phyloP scores from a whole-genome alignment of 2,888 invertebrate genomes.

The Tinea trinotella region DNA sequence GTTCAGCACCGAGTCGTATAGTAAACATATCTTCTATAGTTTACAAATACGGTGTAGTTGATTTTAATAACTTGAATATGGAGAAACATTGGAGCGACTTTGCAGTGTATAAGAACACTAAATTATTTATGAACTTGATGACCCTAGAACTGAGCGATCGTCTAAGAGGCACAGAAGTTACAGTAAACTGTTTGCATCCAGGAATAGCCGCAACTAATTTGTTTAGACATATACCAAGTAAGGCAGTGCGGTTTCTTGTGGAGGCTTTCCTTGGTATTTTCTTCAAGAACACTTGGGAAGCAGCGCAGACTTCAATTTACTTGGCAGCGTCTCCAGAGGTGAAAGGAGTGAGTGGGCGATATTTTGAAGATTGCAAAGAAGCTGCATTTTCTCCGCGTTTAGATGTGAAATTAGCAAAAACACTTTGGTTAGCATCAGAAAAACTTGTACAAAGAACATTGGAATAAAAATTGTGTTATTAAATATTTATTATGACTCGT shows the following conservation, averaged over 20 bases:
- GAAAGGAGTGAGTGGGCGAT: constrained; percentile 73
- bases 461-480: background rate
- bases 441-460: constrained; percentile 31
- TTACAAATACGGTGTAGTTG: constrained; percentile 64
- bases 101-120: constrained; percentile 64
- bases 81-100: constrained; percentile 29
- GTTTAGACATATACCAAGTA: constrained; percentile 69
- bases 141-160: constrained; percentile 78
- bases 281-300: constrained; percentile 74
- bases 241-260: constrained; percentile 34
- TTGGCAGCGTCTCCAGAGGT: constrained; percentile 70
- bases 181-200: constrained; percentile 86
- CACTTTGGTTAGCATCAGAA: constrained; percentile 78
- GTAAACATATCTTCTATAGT: constrained; percentile 75
- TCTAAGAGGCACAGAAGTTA: constrained; percentile 78
- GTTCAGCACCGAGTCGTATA: constrained; percentile 74
- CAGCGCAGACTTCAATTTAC: constrained; percentile 46
- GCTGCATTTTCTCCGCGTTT: constrained; percentile 64
- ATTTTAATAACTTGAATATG: constrained; percentile 54
- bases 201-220: constrained; percentile 82
- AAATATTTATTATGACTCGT: background rate
- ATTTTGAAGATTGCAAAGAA: constrained; percentile 74
- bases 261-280: constrained; percentile 39
- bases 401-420: constrained; percentile 66
- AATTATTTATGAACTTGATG: constrained; percentile 82